Conservation (phyloP, 2,888 invertebrate genomes). For the Drosophila robusta region DNA sequence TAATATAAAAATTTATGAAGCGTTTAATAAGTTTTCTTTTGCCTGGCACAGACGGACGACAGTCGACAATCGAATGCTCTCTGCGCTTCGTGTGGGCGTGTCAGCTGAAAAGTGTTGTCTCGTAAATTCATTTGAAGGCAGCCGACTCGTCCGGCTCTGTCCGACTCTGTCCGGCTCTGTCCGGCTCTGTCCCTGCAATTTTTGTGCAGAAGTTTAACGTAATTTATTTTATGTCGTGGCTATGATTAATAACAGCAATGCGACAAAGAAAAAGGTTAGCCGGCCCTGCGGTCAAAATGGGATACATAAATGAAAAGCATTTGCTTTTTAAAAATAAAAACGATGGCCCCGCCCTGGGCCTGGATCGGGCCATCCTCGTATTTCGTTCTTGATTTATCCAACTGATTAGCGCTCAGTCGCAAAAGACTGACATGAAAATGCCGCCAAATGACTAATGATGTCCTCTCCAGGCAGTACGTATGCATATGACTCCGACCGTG, state of each 20-base stretch:
- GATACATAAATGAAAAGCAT: constrained; percentile 48
- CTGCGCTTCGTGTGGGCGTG: constrained; percentile 54
- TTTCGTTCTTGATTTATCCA: constrained; percentile 75
- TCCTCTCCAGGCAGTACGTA: constrained; percentile 16
- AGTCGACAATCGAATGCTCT: constrained; percentile 49
- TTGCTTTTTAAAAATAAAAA: constrained; percentile 46
- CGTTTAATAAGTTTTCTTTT: constrained; percentile 82
- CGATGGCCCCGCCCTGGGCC: constrained; percentile 25
- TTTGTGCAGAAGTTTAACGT: constrained; percentile 67
- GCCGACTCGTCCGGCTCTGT: constrained; percentile 28
- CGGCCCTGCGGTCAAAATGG: constrained; percentile 62
- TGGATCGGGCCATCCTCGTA: constrained; percentile 15
- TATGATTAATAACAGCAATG: constrained; percentile 74
- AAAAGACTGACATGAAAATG: constrained; percentile 67
- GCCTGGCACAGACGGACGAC: constrained; percentile 29
- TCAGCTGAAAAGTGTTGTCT: constrained; percentile 77
- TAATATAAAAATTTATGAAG: constrained; percentile 83
- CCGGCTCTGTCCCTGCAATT: constrained; percentile 48
- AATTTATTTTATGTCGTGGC: constrained; percentile 79
- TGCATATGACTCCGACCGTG: constrained; percentile 49
- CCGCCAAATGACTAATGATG: constrained; percentile 75
- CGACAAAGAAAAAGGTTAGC: constrained; percentile 54
- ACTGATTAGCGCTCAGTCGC: constrained; percentile 70
- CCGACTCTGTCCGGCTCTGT: constrained; percentile 32
- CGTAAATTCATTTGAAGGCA: constrained; percentile 77